Evolutionary conservation across 2,113 vertebrate genomes (phyloP), one percentile per base, ranked within the genome.

Genomic region (Taxidea taxus): DNA sequence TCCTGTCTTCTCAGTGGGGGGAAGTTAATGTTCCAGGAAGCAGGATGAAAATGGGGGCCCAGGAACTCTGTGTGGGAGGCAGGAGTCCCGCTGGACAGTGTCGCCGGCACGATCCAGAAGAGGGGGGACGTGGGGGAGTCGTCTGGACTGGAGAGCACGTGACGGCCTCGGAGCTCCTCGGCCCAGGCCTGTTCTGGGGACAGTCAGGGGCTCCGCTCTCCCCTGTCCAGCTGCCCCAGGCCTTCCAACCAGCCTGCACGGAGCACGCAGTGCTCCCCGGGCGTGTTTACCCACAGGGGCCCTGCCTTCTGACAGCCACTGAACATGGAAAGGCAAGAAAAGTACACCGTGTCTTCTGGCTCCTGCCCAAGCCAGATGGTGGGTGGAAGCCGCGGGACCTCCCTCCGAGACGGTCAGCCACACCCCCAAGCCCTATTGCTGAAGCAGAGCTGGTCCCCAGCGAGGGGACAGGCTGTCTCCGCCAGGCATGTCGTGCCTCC

Each of bases 361-460:
- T 60, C 39, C 3, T 23, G 49, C 60, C 81, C 82, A 58, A 27
- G 56, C 27, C 44, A n/a, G 8, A 37, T 2, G 0, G 23, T 14
- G 23, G 15, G 49, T 31, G 6, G 23, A 42, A 10, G 29, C 4
- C 1, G 15, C 8, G 16, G 29, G 3, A 6, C 37, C n/a, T 42
- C 39, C 54, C 56, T 3, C 27, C 16, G n/a, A 27, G 25, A 27
- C 66, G 13, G 58, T 8, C 8, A 0, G 42, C 23, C 8, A 27
- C 8, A 60, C 58, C 8, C 14, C 56, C 27, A 12, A n/a, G 25
- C 66, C 14, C 68, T 27, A 12, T 29, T 27, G 34, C 11, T 47
- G 3, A 12, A 31, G 75, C 20, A 6, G 7, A 47, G n/a, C 13
- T 31, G 9, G 3, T 1, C 4, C 13, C 0, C n/a, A 4, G 0